Evolutionary conservation across 2,888 invertebrate species (phyloP).

Genomic region (Enchytraeus crypticus): DNA sequence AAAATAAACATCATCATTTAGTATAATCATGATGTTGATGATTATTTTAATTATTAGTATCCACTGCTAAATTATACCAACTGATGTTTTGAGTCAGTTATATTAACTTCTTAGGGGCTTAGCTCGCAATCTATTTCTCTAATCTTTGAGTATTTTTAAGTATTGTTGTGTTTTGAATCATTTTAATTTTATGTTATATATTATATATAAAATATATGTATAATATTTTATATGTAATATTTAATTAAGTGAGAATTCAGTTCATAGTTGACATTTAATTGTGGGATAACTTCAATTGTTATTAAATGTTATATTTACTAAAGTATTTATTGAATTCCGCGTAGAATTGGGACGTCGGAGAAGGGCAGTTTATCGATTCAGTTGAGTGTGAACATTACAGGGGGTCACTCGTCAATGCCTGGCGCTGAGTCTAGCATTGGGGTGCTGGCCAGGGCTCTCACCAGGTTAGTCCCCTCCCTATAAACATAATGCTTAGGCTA

Average conservation of each 20-base stretch:
- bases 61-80: no score
- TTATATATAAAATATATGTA: no score
- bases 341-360: constrained; percentile 50
- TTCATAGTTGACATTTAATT: no score
- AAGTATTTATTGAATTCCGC: no score
- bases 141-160: not conserved
- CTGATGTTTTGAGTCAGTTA: no score
- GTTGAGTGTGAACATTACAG: constrained; percentile 43
- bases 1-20: no score
- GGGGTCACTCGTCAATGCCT: constrained; percentile 53
- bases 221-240: not conserved
- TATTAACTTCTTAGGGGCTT: not conserved
- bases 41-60: no score
- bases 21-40: no score
- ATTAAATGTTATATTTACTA: no score
- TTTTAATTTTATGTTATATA: no score
- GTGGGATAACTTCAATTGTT: no score
- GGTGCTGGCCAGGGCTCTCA: constrained; percentile 23
- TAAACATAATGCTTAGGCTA: not conserved
- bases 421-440: constrained; percentile 49
- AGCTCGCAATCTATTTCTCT: not conserved
- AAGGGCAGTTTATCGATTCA: constrained; percentile 49
- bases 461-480: constrained; percentile 5
- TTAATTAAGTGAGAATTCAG: no score
- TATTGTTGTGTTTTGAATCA: not conserved